A percentile compares a stretch with the other conserved stretches of the same genome.
Evolutionary conservation across 2,888 invertebrate species (phyloP).

Genomic region (Ophonus ardosiacus): DNA sequence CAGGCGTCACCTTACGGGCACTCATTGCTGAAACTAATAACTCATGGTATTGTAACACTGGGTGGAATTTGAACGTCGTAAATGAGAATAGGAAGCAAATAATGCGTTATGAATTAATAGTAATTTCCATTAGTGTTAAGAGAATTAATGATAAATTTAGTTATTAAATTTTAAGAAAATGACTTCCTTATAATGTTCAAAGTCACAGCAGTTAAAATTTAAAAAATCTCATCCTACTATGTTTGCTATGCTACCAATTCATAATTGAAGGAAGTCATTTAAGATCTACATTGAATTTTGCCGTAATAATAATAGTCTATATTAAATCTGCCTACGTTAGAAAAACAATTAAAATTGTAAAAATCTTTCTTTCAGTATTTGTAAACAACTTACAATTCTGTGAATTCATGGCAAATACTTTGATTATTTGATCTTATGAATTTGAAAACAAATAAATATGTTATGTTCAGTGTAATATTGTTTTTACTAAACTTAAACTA

Average conservation of each 20-base stretch:
- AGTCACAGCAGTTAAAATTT: conserved; percentile 20
- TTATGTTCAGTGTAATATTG: no score
- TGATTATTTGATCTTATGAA: no score
- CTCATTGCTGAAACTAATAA: no score
- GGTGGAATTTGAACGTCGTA: background rate
- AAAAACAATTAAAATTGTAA: no score
- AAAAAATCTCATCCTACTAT: background rate
- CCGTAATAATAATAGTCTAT: background rate
- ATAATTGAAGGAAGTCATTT: background rate
- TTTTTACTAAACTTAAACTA: no score
- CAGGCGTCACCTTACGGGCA: no score
- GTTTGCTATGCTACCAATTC: background rate
- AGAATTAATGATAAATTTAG: background rate
- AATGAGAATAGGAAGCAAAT: background rate
- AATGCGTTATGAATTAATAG: background rate
- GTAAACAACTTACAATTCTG: no score
- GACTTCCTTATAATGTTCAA: conserved; percentile 20
- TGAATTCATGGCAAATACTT: no score
- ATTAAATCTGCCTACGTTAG: no score
- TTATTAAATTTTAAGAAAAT: conserved; percentile 21
- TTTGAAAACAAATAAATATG: no score
- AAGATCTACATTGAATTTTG: background rate
- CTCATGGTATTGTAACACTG: no score
- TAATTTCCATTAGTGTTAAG: background rate
- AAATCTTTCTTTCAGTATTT: no score